Evolutionary conservation across 2,113 vertebrate genomes (phyloP).

Genomic region (Coracopsis vasa): DNA sequence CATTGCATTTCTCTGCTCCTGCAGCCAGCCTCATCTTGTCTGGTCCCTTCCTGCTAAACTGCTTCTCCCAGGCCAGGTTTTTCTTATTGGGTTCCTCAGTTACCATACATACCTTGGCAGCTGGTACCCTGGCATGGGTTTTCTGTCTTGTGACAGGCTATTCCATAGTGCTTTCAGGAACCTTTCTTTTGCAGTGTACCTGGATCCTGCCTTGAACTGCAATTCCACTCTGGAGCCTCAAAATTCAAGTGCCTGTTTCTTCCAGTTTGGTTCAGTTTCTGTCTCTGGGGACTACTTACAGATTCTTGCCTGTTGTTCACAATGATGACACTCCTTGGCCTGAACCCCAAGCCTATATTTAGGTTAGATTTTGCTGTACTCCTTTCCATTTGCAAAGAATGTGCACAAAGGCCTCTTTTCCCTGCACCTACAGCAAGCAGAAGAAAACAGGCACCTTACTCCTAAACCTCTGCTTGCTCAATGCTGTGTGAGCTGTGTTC

Average conservation of each 20-base stretch:
- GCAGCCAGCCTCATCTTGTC: not conserved
- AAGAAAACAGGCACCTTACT: not conserved
- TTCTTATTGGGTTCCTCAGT: not conserved
- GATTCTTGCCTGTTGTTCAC: not conserved
- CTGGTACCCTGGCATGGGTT: not conserved
- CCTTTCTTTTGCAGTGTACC: not conserved
- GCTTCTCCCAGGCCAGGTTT: not conserved
- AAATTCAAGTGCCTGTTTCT: not conserved
- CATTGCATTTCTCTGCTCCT: not conserved
- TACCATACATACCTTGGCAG: not conserved
- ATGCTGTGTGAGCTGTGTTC: not conserved
- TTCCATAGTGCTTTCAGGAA: not conserved
- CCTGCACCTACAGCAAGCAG: not conserved
- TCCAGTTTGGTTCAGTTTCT: not conserved
- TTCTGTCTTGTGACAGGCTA: not conserved
- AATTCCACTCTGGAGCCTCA: not conserved
- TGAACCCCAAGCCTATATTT: not conserved
- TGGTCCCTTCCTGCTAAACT: not conserved
- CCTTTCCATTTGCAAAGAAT: not conserved
- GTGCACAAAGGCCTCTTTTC: not conserved
- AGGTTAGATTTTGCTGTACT: not conserved
- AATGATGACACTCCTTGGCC: not conserved
- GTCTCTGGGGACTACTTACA: not conserved
- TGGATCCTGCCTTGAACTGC: not conserved
- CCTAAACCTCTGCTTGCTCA: not conserved